Evolutionary conservation across 2,888 invertebrate genomes (phyloP).

Genomic region (Sinopyrophorus schimmeli): DNA sequence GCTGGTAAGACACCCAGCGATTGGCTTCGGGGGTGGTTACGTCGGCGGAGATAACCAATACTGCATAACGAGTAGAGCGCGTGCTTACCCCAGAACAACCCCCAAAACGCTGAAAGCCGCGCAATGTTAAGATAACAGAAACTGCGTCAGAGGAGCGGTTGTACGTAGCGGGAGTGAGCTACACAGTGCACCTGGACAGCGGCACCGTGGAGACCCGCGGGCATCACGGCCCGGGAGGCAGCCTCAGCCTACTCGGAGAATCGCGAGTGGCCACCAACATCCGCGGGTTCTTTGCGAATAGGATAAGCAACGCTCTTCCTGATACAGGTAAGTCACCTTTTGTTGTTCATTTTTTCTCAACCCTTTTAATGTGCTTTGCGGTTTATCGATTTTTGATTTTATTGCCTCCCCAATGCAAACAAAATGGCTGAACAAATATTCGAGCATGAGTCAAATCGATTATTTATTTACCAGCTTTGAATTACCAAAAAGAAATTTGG

Average conservation of each 20-base stretch:
- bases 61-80: slow-evolving; percentile 29
- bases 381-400: too few species aligned
- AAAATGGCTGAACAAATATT: too few species aligned
- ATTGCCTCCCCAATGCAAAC: too few species aligned
- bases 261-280: slow-evolving; percentile 73
- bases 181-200: slow-evolving; percentile 52
- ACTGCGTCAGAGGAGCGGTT: slow-evolving; percentile 47
- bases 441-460: too few species aligned
- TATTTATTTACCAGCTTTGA: too few species aligned
- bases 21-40: slow-evolving; percentile 38
- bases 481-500: too few species aligned
- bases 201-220: slow-evolving; percentile 54
- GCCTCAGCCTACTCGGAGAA: slow-evolving; percentile 68
- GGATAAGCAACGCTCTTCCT: slow-evolving; percentile 68
- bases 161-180: slow-evolving; percentile 51
- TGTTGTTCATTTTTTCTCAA: too few species aligned
- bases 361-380: too few species aligned
- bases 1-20: slow-evolving; percentile 21
- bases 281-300: slow-evolving; percentile 71
- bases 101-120: slow-evolving; percentile 55
- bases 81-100: slow-evolving; percentile 41
- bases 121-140: slow-evolving; percentile 54
- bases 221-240: slow-evolving; percentile 52
- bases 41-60: slow-evolving; percentile 38
- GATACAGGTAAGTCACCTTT: slow-evolving; percentile 75